These are phyloP conservation scores for Lasioglossum oenotherae DNA, from an alignment of 2,888 invertebrate species.

Conservation along the genomic window DNA sequence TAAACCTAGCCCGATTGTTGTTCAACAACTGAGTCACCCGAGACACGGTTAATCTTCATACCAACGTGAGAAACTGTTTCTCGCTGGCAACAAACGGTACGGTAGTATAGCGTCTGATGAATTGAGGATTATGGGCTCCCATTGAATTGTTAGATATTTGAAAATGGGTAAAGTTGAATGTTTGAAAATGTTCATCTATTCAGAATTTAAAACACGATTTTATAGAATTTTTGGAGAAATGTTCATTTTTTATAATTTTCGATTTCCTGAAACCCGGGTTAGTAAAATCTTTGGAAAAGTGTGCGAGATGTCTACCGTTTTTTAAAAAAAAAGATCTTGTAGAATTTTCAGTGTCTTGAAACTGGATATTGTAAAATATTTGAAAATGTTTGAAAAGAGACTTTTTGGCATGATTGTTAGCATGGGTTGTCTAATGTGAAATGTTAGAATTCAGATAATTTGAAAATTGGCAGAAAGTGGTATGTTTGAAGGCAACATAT, in stretches of 20 bases:
- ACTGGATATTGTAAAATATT: not conserved
- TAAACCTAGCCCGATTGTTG: constrained; percentile 19
- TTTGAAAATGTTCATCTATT: not conserved
- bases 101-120: not conserved
- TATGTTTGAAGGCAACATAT: not conserved
- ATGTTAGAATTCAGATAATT: no score
- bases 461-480: no score
- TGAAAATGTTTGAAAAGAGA: no score
- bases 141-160: not conserved
- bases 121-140: not conserved
- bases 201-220: no score
- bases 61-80: not conserved
- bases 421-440: no score
- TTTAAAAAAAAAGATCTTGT: not conserved
- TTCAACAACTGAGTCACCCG: not conserved
- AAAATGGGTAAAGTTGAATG: not conserved
- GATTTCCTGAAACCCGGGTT: not conserved
- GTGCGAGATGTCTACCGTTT: not conserved
- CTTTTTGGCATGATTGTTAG: not conserved
- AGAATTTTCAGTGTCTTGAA: not conserved
- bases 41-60: constrained; percentile 1
- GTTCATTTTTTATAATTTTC: not conserved
- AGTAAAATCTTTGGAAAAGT: not conserved
- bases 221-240: not conserved
- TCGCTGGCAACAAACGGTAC: not conserved